Evolutionary conservation across 1,140 invertebrate genomes (phyloP).

Genomic region (Lucilia cuprina): DNA sequence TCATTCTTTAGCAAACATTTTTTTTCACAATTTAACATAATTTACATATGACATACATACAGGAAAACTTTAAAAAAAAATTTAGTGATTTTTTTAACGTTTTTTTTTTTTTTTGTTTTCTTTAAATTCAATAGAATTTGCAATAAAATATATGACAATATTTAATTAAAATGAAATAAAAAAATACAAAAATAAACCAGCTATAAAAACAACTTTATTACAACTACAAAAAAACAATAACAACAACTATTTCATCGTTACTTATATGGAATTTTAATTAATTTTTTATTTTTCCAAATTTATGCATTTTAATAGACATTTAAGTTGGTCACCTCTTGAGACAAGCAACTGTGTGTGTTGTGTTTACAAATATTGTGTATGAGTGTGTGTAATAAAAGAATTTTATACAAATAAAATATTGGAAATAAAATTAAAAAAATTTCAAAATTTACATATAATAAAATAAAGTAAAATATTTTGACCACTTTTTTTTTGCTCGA

Average conservation of each 20-base stretch:
- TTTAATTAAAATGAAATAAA: not conserved
- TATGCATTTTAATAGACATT: not conserved
- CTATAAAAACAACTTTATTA: slow-evolving; percentile 6
- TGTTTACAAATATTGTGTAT: too few species aligned
- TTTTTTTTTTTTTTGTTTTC: too few species aligned
- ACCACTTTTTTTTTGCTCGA: too few species aligned
- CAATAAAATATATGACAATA: not conserved
- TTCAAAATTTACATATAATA: not conserved
- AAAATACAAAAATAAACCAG: not conserved
- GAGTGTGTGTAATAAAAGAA: not conserved
- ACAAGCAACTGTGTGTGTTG: not conserved
- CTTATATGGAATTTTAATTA: not conserved
- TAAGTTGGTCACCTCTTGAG: not conserved
- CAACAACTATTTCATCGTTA: not conserved
- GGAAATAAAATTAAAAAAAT: not conserved
- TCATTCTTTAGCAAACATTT: too few species aligned
- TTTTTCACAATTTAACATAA: too few species aligned
- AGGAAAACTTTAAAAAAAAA: too few species aligned
- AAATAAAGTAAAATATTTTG: not conserved
- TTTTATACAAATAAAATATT: not conserved
- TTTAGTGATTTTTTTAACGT: too few species aligned
- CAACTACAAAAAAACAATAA: not conserved
- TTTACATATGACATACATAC: too few species aligned
- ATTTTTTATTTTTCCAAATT: not conserved
- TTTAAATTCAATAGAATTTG: not conserved